Base-by-base conservation (phyloP, 2,113 vertebrate species). In the Podarcis muralis region DNA sequence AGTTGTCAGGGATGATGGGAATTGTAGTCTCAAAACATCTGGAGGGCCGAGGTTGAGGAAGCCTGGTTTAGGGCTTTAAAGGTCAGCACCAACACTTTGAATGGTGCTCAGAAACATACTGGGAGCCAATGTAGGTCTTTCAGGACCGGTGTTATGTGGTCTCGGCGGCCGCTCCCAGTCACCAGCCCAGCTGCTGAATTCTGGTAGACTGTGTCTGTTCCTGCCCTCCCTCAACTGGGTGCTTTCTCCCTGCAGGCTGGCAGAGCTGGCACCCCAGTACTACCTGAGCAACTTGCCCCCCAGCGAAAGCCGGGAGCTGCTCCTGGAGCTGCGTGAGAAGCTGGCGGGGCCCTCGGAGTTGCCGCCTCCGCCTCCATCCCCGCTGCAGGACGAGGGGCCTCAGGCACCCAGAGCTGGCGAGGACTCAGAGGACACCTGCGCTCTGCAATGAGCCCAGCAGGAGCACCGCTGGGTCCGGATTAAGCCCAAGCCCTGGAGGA, bases 221-320 rank as follows among this genome's bases (percentile, higher is more conserved):
- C 22, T 6, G 3, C 18, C 69, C 40, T n/a, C 9, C 35, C 23
- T 27, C 25, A 37, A 48, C 20, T 76, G 18, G n/a, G 2, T 30
- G 62, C 23, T 57, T 71, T 3, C 0, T 90, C 2, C 35, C 68
- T 7, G 0, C 92, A 99, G 99, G 98, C 94, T 99, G 57, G 97
- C 98, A 92, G 98, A 99, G 89, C 83, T 99, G 93, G 97, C 98
- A 0, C 99, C 99, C 5, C 98, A 98, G 91, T 99, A 99, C 94
- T 99, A 97, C 95, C 96, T 99, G 90, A 99, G 98, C 85, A 99
- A 99, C 93, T 95, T 99, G 85, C 99, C 99, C 0, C 89, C 97
- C 1, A 98, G 99, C 0, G 99, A 99, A 48, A 98, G 98, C 66
- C 97, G 97, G 5, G 98, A 99, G 92, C 95, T 98, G 90, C 96